These are phyloP conservation scores for Lytechinus variegatus DNA, from an alignment of 35 echinoderm and acorn worm species.

Conservation along the genomic window DNA sequence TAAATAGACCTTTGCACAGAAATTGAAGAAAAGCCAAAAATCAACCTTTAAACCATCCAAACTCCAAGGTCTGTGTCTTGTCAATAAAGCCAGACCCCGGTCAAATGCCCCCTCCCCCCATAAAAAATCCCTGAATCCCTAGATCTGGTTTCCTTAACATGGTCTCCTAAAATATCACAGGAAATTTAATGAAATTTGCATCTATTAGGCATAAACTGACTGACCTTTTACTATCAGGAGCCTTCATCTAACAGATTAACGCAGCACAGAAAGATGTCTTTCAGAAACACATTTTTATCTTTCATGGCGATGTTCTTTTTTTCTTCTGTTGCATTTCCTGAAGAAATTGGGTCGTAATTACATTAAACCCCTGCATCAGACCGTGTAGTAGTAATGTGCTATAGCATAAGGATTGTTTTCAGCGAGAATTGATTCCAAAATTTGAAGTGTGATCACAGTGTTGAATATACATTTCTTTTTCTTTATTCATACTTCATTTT, in stretches of 20 bases:
- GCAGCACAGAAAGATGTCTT: neutral
- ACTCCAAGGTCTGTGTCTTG: neutral
- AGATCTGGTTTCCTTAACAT: neutral
- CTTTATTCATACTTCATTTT: no score
- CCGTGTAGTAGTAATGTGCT: no score
- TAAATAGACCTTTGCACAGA: neutral
- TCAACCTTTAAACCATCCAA: neutral
- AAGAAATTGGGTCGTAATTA: neutral
- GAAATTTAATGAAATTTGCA: constrained; percentile 47
- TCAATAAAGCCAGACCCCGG: neutral
- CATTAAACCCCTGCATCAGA: no score
- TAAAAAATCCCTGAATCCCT: no score
- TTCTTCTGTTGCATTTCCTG: neutral
- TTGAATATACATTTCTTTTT: no score
- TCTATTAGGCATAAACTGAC: constrained; percentile 21
- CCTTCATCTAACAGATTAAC: neutral
- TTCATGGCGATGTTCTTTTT: neutral
- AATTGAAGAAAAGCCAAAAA: neutral
- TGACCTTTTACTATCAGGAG: neutral
- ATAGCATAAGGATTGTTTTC: no score
- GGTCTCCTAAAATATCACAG: constrained; percentile 34
- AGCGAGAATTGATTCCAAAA: no score
- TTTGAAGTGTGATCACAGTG: no score
- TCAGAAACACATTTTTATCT: neutral
- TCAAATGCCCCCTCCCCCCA: neutral